Evolutionary conservation across 2,888 invertebrate species (phyloP).

Genomic region (Tenthredo notha): DNA sequence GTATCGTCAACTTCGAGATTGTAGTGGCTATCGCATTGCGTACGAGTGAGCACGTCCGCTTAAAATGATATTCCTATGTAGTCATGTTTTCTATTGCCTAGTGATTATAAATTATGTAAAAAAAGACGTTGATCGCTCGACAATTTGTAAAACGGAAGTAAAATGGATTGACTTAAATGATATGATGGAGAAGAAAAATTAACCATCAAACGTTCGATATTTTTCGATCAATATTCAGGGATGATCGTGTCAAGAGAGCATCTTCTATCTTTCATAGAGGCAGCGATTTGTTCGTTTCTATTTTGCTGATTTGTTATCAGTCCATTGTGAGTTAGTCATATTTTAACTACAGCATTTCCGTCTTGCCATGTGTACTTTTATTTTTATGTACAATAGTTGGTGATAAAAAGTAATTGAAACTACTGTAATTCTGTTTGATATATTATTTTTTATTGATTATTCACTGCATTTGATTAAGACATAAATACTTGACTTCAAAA

Average conservation of each 20-base stretch:
- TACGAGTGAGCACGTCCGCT: too few relatives aligned
- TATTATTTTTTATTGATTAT: too few relatives aligned
- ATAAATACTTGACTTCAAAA: background rate
- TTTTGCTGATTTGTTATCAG: slow-evolving; percentile 67
- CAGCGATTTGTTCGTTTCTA: slow-evolving; percentile 64
- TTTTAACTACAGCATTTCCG: background rate
- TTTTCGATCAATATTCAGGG: background rate
- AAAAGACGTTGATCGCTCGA: background rate
- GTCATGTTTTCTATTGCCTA: too few relatives aligned
- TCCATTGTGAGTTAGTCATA: slow-evolving; percentile 62
- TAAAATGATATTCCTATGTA: too few relatives aligned
- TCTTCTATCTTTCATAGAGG: slow-evolving; percentile 63
- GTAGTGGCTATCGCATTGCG: too few relatives aligned
- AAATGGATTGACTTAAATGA: background rate
- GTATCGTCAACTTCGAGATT: too few relatives aligned
- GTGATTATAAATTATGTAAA: background rate
- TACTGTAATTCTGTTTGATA: too few relatives aligned
- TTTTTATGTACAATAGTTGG: background rate
- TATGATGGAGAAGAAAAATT: background rate
- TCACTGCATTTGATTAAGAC: too few relatives aligned
- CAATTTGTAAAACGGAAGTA: background rate
- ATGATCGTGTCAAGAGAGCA: slow-evolving; percentile 59
- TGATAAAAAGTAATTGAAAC: too few relatives aligned
- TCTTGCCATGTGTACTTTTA: background rate
- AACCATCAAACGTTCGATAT: background rate